Conservation (phyloP, 2,888 invertebrate species). For the Fragum whitleyi region DNA sequence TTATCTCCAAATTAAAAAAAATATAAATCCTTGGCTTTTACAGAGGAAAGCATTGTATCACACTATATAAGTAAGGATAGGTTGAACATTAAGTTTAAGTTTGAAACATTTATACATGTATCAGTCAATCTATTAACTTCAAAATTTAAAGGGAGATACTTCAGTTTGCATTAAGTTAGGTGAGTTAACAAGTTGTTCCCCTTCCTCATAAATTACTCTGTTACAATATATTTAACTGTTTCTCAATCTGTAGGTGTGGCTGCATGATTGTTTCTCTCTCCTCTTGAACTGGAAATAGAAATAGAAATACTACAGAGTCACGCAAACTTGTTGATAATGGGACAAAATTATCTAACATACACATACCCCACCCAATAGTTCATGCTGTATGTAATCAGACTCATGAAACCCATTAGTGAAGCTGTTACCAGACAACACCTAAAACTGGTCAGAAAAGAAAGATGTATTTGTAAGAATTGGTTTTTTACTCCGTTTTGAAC, state of each 20-base stretch:
- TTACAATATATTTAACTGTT: constrained; percentile 88
- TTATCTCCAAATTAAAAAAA: too few species aligned
- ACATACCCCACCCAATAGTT: background rate
- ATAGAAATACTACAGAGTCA: background rate
- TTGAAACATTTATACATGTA: too few species aligned
- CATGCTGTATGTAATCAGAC: background rate
- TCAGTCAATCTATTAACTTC: too few species aligned
- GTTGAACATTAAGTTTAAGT: too few species aligned
- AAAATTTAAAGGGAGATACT: too few species aligned
- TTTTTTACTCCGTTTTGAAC: too few species aligned
- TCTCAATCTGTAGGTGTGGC: constrained; percentile 94
- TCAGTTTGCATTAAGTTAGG: too few species aligned
- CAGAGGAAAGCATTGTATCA: too few species aligned
- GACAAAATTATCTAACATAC: background rate
- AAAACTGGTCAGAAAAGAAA: background rate
- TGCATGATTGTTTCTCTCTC: constrained; percentile 88
- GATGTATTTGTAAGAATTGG: too few species aligned
- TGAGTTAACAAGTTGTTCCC: constrained; percentile 2
- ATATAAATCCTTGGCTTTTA: too few species aligned
- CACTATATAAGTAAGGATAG: too few species aligned
- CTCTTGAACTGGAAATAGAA: constrained; percentile 74
- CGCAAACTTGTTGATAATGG: background rate
- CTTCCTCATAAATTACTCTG: background rate
- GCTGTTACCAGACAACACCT: background rate
- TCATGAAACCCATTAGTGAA: too few species aligned